Percentiles rank a stretch among this genome's conserved stretches.
These are phyloP conservation scores for Cheilosia urbana DNA, from an alignment of 2,888 invertebrate species.

Conservation along the genomic window DNA sequence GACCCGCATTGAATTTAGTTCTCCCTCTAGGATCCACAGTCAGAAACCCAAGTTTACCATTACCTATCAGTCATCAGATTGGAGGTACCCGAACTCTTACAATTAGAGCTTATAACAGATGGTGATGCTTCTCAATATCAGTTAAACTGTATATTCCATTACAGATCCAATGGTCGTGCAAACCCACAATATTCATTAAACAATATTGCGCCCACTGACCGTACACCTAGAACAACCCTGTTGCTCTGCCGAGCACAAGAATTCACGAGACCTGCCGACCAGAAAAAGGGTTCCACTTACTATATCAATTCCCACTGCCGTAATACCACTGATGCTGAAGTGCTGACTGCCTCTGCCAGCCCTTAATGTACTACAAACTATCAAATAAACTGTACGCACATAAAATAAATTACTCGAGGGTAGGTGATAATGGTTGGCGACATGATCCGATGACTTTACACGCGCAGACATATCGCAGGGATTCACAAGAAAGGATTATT, in stretches of 20 bases:
- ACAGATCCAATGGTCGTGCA: too few relatives aligned
- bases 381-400: slow-evolving; percentile 49
- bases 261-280: not conserved
- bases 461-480: slow-evolving; percentile 17
- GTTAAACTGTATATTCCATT: too few relatives aligned
- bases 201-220: slow-evolving; percentile 10
- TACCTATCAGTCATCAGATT: too few relatives aligned
- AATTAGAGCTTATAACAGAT: too few relatives aligned
- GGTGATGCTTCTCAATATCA: too few relatives aligned
- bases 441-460: slow-evolving; percentile 71
- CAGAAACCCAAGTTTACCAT: too few relatives aligned
- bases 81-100: too few relatives aligned
- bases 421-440: slow-evolving; percentile 74
- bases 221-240: slow-evolving; percentile 29
- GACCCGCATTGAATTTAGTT: too few relatives aligned
- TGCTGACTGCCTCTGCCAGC: not conserved
- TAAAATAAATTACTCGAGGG: slow-evolving; percentile 72
- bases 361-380: slow-evolving; percentile 3
- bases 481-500: slow-evolving; percentile 70
- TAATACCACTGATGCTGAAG: slow-evolving; percentile 48
- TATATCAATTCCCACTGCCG: slow-evolving; percentile 26
- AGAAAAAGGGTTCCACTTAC: not conserved
- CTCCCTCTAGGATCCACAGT: too few relatives aligned
- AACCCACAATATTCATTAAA: too few relatives aligned
- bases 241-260: not conserved